phyloP scores from a whole-genome alignment of 2,888 invertebrate species.

The Selenia dentaria region DNA sequence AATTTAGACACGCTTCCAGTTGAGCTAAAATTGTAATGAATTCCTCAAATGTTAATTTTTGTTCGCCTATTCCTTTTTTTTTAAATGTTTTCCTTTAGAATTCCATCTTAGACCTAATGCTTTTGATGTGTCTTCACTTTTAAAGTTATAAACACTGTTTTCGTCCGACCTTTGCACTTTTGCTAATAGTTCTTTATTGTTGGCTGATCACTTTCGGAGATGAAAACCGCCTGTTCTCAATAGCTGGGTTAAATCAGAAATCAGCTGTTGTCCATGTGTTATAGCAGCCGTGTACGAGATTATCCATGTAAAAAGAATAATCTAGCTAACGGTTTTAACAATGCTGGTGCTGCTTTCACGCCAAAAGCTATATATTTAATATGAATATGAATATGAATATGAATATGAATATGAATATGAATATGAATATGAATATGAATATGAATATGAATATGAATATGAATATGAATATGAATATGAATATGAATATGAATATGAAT shows the following conservation, averaged over 20 bases:
- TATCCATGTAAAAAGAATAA: conserved; percentile 20
- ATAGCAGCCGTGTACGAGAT: conserved; percentile 7
- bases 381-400: too few species aligned
- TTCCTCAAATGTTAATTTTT: too few species aligned
- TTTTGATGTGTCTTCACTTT: conserved; percentile 12
- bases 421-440: too few species aligned
- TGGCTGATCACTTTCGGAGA: conserved; percentile 27
- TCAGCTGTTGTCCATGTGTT: conserved; percentile 6
- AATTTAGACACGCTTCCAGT: too few species aligned
- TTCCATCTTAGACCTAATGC: conserved; percentile 14
- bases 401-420: too few species aligned
- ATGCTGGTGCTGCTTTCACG: conserved; percentile 27
- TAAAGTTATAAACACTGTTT: conserved; percentile 2
- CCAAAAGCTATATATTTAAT: conserved; percentile 24
- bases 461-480: too few species aligned
- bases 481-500: too few species aligned
- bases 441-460: too few species aligned
- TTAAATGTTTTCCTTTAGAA: not conserved
- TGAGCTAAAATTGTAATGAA: too few species aligned
- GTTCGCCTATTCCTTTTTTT: too few species aligned
- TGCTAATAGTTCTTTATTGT: conserved; percentile 3
- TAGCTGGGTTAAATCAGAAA: conserved; percentile 12
- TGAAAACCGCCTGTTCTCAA: conserved; percentile 26
- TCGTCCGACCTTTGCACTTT: not conserved
- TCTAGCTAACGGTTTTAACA: conserved; percentile 19